Evolutionary conservation across 2,888 invertebrate genomes (phyloP).

Genomic region (Volucella zonaria): DNA sequence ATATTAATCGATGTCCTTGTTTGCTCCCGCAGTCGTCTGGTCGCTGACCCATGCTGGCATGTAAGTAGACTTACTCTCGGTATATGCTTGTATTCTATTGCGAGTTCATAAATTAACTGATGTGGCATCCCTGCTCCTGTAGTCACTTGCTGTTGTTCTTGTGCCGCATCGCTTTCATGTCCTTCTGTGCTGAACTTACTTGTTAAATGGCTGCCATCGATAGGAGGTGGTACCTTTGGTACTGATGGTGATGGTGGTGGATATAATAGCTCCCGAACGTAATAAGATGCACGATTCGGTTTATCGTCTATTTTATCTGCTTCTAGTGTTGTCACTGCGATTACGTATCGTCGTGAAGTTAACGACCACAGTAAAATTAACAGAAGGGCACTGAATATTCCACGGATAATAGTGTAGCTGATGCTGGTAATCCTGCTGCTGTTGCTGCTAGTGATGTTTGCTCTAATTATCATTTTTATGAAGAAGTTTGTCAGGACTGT

Average conservation of each 20-base stretch:
- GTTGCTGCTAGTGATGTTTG: neutral
- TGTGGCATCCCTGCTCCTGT: slow-evolving; percentile 74
- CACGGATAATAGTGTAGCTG: neutral
- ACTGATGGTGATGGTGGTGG: slow-evolving; percentile 12
- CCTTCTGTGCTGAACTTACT: slow-evolving; percentile 24
- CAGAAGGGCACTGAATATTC: slow-evolving; percentile 11
- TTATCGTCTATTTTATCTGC: slow-evolving; percentile 44
- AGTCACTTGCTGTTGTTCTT: slow-evolving; percentile 41
- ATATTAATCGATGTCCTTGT: slow-evolving; percentile 65
- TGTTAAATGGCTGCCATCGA: slow-evolving; percentile 16
- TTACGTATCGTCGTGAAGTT: slow-evolving; percentile 51
- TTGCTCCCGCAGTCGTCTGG: slow-evolving; percentile 57
- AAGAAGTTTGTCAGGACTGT: neutral
- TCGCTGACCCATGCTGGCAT: slow-evolving; percentile 75
- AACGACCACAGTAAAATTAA: slow-evolving; percentile 48
- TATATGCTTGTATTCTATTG: slow-evolving; percentile 79
- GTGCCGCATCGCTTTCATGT: slow-evolving; percentile 46
- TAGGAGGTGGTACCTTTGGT: slow-evolving; percentile 10
- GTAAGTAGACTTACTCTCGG: slow-evolving; percentile 80
- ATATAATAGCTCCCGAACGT: slow-evolving; percentile 40
- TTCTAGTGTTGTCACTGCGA: slow-evolving; percentile 50
- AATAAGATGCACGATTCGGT: slow-evolving; percentile 68
- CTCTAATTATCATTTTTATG: slow-evolving; percentile 38
- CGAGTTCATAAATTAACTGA: slow-evolving; percentile 79
- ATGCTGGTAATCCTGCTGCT: slow-evolving; percentile 11